Evolutionary conservation across 2,888 invertebrate species (phyloP).

Genomic region (Lasioglossum oenotherae): DNA sequence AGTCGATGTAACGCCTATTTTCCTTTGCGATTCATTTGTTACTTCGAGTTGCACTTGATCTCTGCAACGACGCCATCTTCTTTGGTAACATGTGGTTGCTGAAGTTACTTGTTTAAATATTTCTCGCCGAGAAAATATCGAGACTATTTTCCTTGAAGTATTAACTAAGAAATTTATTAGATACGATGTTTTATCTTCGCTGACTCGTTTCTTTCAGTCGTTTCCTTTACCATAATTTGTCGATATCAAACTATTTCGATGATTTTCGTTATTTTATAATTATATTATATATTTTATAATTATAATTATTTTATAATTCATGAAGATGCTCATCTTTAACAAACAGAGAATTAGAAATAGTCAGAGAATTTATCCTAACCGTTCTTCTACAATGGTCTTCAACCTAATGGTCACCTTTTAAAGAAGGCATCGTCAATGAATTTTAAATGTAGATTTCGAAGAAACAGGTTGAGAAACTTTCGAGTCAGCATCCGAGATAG

Average conservation of each 20-base stretch:
- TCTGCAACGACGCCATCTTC: not conserved
- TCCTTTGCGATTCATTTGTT: not conserved
- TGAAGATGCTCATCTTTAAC: too few species aligned
- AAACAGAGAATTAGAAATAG: accelerated
- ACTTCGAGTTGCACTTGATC: not conserved
- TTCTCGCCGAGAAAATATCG: not conserved
- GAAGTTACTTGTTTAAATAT: not conserved
- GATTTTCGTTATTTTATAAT: too few species aligned
- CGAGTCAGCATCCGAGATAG: not conserved
- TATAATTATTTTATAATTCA: too few species aligned
- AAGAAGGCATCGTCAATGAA: not conserved
- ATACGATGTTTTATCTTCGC: too few species aligned
- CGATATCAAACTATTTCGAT: too few species aligned
- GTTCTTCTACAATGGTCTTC: too few species aligned
- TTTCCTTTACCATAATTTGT: too few species aligned
- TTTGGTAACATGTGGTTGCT: not conserved
- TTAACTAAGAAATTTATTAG: too few species aligned
- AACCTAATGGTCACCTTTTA: not conserved
- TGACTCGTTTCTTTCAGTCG: too few species aligned
- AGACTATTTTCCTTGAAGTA: not conserved
- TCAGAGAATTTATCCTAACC: too few species aligned
- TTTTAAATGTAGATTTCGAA: not conserved
- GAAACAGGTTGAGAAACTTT: not conserved
- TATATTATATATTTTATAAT: too few species aligned
- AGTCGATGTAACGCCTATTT: not conserved